Base-by-base conservation (phyloP, 1,140 invertebrate genomes). In the Drosophila repletoides region DNA sequence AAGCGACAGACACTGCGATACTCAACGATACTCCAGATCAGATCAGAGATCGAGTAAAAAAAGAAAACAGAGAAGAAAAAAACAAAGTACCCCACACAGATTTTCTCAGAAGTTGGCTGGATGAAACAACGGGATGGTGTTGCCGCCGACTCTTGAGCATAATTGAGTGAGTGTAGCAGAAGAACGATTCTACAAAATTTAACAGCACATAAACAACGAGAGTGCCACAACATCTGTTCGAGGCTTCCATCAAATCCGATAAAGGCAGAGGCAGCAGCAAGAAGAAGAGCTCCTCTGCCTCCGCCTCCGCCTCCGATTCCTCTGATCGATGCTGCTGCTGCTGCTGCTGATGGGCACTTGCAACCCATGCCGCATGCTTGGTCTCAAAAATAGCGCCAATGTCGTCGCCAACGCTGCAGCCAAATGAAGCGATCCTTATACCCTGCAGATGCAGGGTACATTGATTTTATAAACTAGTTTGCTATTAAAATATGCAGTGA, bases 41-140 rank as follows among this genome's bases (percentile, higher is more conserved):
- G 70, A 63, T 68, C 52, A 26, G 15, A 45, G 36, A 38, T 46
- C 41, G n/a, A 31, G 24, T 17, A 51, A 14, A 48, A 12, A 41
- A 12, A 19, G 34, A 10, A 29, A n/a, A 33, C 33, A 19, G 2
- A 40, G 19, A 48, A 46, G 5, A 29, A 28, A n/a, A 49, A 56
- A 55, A 43, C 43, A 65, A 74, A 71, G 49, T 56, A 74, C 71
- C 71, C 61, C 71, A 74, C 68, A 66, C 60, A 60, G 71, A 71
- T 66, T 66, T 74, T 71, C 55, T 53, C 10, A 56, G 71, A 74
- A 74, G 29, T 26, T 41, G n/a, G n/a, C n/a, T n/a, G n/a, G n/a
- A n/a, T n/a, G n/a, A n/a, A n/a, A n/a, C n/a, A n/a, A n/a, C n/a
- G n/a, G 26, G 17, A n/a, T 15, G 15, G 6, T 6, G 10, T 14